Evolutionary conservation across 2,797 vertebrate species (phyloP).

Genomic region (Xyrichtys novacula): DNA sequence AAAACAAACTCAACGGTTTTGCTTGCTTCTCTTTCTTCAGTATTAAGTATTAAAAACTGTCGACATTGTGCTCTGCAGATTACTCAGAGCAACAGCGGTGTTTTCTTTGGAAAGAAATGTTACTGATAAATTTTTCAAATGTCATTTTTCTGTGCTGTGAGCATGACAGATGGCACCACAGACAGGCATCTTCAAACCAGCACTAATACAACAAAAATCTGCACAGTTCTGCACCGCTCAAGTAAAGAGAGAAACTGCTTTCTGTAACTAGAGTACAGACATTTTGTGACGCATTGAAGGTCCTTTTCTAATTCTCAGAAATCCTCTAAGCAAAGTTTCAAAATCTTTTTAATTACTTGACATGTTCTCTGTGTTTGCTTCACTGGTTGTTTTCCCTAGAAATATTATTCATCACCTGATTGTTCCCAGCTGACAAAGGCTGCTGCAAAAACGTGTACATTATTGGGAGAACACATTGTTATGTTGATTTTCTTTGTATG

Average conservation of each 20-base stretch:
- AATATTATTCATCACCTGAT: constrained; percentile 30
- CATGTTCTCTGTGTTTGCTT: constrained; percentile 17
- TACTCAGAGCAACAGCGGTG: not conserved
- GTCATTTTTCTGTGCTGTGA: not conserved
- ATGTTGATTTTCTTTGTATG: not conserved
- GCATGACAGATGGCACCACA: not conserved
- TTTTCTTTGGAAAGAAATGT: not conserved
- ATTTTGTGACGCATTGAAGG: not conserved
- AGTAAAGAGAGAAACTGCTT: not conserved
- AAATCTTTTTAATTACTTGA: constrained; percentile 28
- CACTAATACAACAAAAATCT: not conserved
- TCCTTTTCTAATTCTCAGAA: not conserved
- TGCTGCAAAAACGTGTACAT: not conserved
- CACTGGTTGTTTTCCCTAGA: constrained; percentile 34
- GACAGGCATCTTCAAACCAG: constrained; percentile 4
- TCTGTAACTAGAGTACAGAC: constrained; percentile 19
- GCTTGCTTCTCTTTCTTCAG: not conserved
- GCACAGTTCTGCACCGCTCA: not conserved
- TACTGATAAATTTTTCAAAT: constrained; percentile 3
- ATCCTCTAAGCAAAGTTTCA: constrained; percentile 12
- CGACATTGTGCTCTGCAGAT: not conserved
- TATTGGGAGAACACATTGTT: not conserved
- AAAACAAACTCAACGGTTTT: not conserved
- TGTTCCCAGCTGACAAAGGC: constrained; percentile 23
- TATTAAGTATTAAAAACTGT: not conserved